Conservation (phyloP, 2,888 invertebrate species). For the Cylindroiulus punctatus region DNA sequence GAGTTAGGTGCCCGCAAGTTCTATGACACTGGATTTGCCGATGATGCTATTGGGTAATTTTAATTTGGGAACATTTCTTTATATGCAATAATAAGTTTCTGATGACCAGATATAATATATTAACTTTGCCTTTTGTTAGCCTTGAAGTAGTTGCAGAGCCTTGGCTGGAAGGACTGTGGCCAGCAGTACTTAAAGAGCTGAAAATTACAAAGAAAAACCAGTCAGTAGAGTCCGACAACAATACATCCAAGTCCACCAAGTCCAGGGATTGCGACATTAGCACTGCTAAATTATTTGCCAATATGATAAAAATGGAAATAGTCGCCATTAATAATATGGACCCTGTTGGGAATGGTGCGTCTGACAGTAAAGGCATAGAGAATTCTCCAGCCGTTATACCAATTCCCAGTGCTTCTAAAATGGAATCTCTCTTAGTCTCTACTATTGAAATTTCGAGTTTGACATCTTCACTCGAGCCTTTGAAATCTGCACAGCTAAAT, state of each 20-base stretch:
- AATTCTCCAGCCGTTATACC: not conserved
- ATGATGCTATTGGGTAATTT: slow-evolving; percentile 70
- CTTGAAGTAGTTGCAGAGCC: slow-evolving; percentile 69
- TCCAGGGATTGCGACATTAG: not conserved
- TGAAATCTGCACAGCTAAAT: not conserved
- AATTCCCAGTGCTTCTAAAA: not conserved
- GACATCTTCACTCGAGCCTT: slow-evolving; percentile 21
- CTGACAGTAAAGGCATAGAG: not conserved
- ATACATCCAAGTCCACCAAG: too few relatives aligned
- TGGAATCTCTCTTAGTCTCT: not conserved
- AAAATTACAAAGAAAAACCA: not conserved
- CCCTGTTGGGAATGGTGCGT: not conserved
- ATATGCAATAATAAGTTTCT: too few relatives aligned
- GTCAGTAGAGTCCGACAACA: not conserved
- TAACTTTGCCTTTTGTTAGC: slow-evolving; percentile 61
- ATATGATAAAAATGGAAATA: slow-evolving; percentile 18
- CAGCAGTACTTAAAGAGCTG: slow-evolving; percentile 63
- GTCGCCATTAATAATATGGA: not conserved
- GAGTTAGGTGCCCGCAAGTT: slow-evolving; percentile 68
- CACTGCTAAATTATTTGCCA: not conserved
- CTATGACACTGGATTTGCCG: slow-evolving; percentile 68
- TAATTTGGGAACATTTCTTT: not conserved
- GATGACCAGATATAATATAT: not conserved
- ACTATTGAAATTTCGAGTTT: not conserved
- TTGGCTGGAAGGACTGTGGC: slow-evolving; percentile 68